Conservation (phyloP, 2,797 vertebrate genomes). For the Pantherophis vulpinus region DNA sequence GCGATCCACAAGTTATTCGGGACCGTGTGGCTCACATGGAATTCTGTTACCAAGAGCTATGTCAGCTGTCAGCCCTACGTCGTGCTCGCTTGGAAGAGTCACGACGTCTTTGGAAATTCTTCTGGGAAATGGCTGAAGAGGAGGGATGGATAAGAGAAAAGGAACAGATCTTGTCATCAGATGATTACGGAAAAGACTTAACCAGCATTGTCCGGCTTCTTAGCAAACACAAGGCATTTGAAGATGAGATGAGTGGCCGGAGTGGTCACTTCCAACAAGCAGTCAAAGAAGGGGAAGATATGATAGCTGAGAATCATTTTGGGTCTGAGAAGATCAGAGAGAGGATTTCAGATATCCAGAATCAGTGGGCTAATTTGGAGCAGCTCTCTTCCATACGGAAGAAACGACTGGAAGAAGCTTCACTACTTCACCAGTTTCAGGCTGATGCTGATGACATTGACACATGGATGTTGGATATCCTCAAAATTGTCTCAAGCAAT, state of each 20-base stretch:
- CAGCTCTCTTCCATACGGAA: constrained; percentile 89
- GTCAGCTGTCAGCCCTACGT: constrained; percentile 88
- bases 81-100: constrained; percentile 91
- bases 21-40: constrained; percentile 95
- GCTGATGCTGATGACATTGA: constrained; percentile 93
- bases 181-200: constrained; percentile 93
- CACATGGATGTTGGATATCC: constrained; percentile 94
- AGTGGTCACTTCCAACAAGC: constrained; percentile 89
- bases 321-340: constrained; percentile 92
- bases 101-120: constrained; percentile 97
- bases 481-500: constrained; percentile 91
- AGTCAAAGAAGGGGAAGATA: constrained; percentile 88
- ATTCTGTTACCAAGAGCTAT: constrained; percentile 96
- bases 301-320: constrained; percentile 90
- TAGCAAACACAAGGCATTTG: constrained; percentile 93
- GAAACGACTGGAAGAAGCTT: constrained; percentile 87
- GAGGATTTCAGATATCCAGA: constrained; percentile 85
- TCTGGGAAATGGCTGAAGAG: constrained; percentile 99
- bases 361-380: constrained; percentile 93
- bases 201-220: constrained; percentile 89
- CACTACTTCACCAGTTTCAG: constrained; percentile 94
- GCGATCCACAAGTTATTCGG: constrained; percentile 93
- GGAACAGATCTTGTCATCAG: constrained; percentile 93
- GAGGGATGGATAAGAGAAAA: constrained; percentile 98
- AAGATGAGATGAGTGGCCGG: constrained; percentile 94